Conservation (phyloP, 2,113 vertebrate species). For the Tachysurus fulvidraco region DNA sequence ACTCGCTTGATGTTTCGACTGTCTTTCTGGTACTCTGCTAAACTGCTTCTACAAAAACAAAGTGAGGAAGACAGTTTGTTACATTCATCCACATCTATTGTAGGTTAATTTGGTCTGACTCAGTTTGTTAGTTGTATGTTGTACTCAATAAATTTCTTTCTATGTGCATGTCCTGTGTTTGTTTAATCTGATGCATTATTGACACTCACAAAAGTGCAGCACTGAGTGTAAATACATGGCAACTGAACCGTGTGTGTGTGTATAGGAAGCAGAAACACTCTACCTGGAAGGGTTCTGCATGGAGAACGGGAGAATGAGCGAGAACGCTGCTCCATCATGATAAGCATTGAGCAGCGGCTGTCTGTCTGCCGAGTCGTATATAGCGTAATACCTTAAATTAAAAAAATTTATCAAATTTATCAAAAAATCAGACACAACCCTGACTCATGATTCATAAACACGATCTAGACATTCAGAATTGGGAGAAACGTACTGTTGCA, state of each 20-base stretch:
- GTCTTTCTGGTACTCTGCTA: slow-evolving; percentile 75
- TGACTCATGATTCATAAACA: not conserved
- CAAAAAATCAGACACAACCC: not conserved
- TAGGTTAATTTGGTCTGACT: not conserved
- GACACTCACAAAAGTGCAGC: not conserved
- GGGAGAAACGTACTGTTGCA: slow-evolving; percentile 72
- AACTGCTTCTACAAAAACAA: slow-evolving; percentile 61
- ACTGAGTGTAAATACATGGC: not conserved
- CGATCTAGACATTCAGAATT: not conserved
- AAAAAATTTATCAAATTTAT: not conserved
- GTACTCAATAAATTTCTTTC: not conserved
- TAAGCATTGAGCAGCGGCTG: slow-evolving; percentile 77
- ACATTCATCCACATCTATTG: no score
- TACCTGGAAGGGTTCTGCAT: slow-evolving; percentile 71
- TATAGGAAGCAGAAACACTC: not conserved
- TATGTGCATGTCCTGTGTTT: not conserved
- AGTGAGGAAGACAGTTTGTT: not conserved
- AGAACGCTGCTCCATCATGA: slow-evolving; percentile 77
- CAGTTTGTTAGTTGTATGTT: not conserved
- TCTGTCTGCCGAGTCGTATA: slow-evolving; percentile 77
- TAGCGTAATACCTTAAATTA: slow-evolving; percentile 69
- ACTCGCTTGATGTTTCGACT: slow-evolving; percentile 75
- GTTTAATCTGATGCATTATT: not conserved
- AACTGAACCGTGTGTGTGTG: not conserved
- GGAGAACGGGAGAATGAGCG: slow-evolving; percentile 67